phyloP scores from a whole-genome alignment of 2,113 vertebrate genomes.

The Gymnobelideus leadbeateri region DNA sequence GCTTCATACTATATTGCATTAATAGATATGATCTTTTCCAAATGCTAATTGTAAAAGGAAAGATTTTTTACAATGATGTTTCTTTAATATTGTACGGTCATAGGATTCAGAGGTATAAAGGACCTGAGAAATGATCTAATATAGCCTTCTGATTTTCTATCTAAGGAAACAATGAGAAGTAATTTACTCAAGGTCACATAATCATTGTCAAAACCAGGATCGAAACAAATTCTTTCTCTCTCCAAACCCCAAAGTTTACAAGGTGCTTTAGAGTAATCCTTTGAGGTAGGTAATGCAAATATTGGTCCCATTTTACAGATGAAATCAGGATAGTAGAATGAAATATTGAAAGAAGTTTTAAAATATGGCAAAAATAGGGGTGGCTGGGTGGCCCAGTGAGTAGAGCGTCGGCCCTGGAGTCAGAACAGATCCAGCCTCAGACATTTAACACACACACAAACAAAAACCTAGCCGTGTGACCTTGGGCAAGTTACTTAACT shows the following conservation, averaged over 20 bases:
- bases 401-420: no score
- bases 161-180: background rate
- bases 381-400: no score
- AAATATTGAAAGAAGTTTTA: slow-evolving; percentile 56
- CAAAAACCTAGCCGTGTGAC: no score
- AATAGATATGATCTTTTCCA: background rate
- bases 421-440: no score
- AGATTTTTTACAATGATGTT: background rate
- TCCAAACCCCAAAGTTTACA: background rate
- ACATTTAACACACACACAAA: no score
- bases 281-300: background rate
- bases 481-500: no score
- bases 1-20: background rate
- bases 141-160: background rate
- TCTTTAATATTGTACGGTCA: background rate
- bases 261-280: background rate
- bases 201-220: background rate
- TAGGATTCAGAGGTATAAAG: background rate
- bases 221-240: background rate
- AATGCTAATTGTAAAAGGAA: background rate
- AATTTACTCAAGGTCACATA: background rate
- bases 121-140: background rate
- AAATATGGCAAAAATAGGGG: slow-evolving; percentile 16
- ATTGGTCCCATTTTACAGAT: background rate
- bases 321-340: slow-evolving; percentile 18